Base-by-base conservation (phyloP, 2,888 invertebrate species). In the Xanthorhoe spadicearia region DNA sequence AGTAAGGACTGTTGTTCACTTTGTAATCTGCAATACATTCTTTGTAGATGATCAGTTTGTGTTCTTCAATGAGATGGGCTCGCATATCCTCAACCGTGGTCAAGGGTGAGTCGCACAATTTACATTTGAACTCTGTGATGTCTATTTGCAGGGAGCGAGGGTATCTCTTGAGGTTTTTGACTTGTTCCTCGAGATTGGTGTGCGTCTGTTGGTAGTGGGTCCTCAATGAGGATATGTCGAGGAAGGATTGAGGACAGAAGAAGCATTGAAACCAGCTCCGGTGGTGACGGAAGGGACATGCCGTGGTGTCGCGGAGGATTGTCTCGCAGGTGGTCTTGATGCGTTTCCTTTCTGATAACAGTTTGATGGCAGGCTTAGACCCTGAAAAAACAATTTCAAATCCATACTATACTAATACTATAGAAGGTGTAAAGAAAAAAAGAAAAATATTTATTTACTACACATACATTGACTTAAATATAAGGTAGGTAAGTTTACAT, bases 211-310 rank as follows among this genome's bases (percentile, higher is more conserved):
- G 79, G n/a, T n/a, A 86, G 69, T 92, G 92, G 0, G 71, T 69
- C 68, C 86, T 77, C 0, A 92, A 77, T 6, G 81, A 67, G 50
- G 82, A 80, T 18, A 91, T 83, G 46, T 88, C 86, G 83, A 90
- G 88, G 67, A 89, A 91, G 55, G 87, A 85, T 73, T 86, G 72
- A 1, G 80, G 75, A 72, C 92, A 92, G 77, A 85, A 92, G 73
- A 92, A 91, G 55, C 92, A 92, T 69, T 85, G 89, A 77, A 92
- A 92, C 91, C 92, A 92, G 73, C 91, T 91, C 48, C 86, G 88
- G 74, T 86, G 86, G 69, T 92, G 92, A 18, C 91, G 78, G 72
- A 92, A 92, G 0, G 90, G 90, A 51, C 91, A 92, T 0, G 91
- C 91, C 0, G 90, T 90, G 1, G 90, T 91, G 57, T 88, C 77